phyloP scores from a whole-genome alignment of 35 echinoderm and acorn worm species.

The Amphiura filiformis region DNA sequence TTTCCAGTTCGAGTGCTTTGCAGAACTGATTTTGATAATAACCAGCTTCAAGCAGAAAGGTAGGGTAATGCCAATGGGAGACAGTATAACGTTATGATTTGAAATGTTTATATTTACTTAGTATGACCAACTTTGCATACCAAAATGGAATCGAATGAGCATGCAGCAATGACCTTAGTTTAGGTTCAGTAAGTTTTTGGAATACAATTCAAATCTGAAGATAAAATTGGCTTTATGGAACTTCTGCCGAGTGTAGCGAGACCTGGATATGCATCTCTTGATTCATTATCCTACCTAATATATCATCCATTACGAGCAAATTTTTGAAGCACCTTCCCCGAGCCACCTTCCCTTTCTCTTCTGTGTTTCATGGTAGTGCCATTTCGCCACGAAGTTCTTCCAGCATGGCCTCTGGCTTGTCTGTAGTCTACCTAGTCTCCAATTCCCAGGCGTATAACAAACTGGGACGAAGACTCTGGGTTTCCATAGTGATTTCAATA shows the following conservation, averaged over 20 bases:
- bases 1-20: not conserved
- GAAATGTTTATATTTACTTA: too few species aligned
- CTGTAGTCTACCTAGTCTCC: not conserved
- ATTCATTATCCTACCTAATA: not conserved
- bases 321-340: not conserved
- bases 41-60: too few species aligned
- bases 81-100: too few species aligned
- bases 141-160: too few species aligned
- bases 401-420: not conserved
- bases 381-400: not conserved
- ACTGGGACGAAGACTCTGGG: not conserved
- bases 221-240: too few species aligned
- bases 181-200: too few species aligned
- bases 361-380: not conserved
- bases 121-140: too few species aligned
- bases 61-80: too few species aligned
- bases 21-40: not conserved
- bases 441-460: not conserved
- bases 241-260: too few species aligned
- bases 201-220: too few species aligned
- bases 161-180: too few species aligned
- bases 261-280: not conserved
- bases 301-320: not conserved
- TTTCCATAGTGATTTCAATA: not conserved
- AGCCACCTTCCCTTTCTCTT: not conserved